Conservation (phyloP, 2,888 invertebrate genomes). For the Tyria jacobaeae region DNA sequence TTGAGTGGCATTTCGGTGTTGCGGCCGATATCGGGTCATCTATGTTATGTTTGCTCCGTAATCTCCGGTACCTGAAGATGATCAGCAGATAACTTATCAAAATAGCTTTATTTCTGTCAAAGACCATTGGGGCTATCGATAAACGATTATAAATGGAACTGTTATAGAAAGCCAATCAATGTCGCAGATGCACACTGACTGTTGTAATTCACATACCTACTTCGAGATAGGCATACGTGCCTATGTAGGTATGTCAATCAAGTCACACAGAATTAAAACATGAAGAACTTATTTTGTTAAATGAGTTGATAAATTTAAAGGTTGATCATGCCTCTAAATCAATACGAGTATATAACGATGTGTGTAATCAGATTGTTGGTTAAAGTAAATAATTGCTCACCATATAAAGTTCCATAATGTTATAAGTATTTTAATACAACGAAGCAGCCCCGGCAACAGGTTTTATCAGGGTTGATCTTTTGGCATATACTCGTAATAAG, state of each 20-base stretch:
- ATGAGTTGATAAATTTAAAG: background rate
- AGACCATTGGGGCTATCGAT: conserved; percentile 69
- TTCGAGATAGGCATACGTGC: background rate
- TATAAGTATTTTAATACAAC: background rate
- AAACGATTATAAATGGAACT: conserved; percentile 70
- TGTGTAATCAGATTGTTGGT: background rate
- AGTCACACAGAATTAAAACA: background rate
- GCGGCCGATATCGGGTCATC: conserved; percentile 67
- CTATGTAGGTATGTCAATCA: background rate
- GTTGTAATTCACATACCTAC: background rate
- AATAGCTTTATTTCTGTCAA: conserved; percentile 75
- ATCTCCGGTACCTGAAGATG: conserved; percentile 62
- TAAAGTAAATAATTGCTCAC: background rate
- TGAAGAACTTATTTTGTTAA: background rate
- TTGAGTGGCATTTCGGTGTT: conserved; percentile 74
- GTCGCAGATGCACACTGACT: conserved; percentile 52
- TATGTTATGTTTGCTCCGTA: conserved; percentile 71
- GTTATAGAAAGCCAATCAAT: conserved; percentile 83
- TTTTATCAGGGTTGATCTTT: background rate
- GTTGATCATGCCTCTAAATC: background rate
- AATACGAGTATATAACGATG: background rate
- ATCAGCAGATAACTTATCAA: conserved; percentile 74
- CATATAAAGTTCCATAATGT: background rate
- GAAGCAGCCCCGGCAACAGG: background rate
- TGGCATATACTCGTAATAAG: no score